Base-by-base conservation (phyloP, 2,113 vertebrate genomes). In the Semicossyphus pulcher region DNA sequence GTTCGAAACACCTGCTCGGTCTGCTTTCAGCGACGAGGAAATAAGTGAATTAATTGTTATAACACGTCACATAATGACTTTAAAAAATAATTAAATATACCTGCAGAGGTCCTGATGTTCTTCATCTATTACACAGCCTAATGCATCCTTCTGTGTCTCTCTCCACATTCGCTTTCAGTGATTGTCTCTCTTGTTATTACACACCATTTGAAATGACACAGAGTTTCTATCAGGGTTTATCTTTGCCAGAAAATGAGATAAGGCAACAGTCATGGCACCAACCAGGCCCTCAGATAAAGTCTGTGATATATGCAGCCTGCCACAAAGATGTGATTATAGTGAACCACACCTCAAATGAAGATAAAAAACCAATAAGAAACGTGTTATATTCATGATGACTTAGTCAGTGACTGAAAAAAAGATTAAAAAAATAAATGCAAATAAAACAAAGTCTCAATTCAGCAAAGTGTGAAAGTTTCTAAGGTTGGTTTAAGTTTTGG, bases 261-360 rank as follows among this genome's bases (percentile, higher is more conserved):
- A 28, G 18, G 36, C 21, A 14, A n/a, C n/a, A n/a, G n/a, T 28
- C 7, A 10, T 21, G 1, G 23, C 16, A 29, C 12, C 3, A 49
- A 5, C 14, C 2, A 9, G 2, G 29, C 3, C 4, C 10, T 15
- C 11, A 56, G 10, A 45, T 36, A 16, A 59, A 60, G 48, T 48
- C 12, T 59, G 48, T 47, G 68, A 31, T 41, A 8, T 21, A 1
- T 15, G 12, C n/a, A 52, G 18, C 21, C 18, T 4, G n/a, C 68
- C 67, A 25, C 67, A 78, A 62, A 65, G 25, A 69, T 62, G 2
- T 11, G 5, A 16, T 4, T 29, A 65, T 58, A 56, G 23, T 7
- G 34, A 10, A 28, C n/a, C 5, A 21, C 6, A 29, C 7, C 2
- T 39, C 11, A 41, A 20, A n/a, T 9, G 4, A 21, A 23, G 8